Percentiles rank a stretch among this genome's conserved stretches.
Evolutionary conservation across 2,888 invertebrate species (phyloP).

Genomic region (Nemotelus pantherinus): DNA sequence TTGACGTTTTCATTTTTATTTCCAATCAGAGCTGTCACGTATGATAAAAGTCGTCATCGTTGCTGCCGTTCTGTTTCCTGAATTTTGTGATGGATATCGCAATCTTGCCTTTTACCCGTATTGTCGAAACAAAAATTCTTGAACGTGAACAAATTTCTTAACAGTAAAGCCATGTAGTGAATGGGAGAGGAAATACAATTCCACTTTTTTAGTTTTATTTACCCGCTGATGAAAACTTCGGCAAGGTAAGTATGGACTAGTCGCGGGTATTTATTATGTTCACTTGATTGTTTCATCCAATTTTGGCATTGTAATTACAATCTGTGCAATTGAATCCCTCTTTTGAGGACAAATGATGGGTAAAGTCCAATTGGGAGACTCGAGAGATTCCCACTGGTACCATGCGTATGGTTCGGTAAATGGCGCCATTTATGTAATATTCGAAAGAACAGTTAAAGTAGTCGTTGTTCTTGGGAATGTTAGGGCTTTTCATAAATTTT

Average conservation of each 20-base stretch:
- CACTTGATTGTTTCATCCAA: too few species aligned
- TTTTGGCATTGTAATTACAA: too few species aligned
- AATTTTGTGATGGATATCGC: constrained; percentile 36
- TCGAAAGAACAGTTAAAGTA: too few species aligned
- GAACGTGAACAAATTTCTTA: constrained; percentile 40
- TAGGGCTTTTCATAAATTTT: too few species aligned
- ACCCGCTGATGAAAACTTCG: constrained; percentile 30
- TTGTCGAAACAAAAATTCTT: constrained; percentile 36
- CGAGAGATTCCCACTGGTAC: too few species aligned
- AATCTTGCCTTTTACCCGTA: constrained; percentile 31
- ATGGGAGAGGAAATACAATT: constrained; percentile 28
- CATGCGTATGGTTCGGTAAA: too few species aligned
- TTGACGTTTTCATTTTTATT: constrained; percentile 24
- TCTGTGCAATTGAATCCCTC: too few species aligned
- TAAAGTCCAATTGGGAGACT: too few species aligned
- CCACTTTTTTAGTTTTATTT: constrained; percentile 42
- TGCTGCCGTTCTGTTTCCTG: not conserved
- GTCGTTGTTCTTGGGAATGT: too few species aligned
- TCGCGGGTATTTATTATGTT: too few species aligned
- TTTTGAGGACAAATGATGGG: too few species aligned
- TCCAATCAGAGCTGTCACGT: not conserved
- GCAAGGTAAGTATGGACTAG: constrained; percentile 17
- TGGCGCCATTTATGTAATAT: too few species aligned
- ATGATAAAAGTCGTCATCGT: constrained; percentile 5
- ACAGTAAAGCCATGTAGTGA: constrained; percentile 40